phyloP scores from a whole-genome alignment of 2,888 invertebrate species.

The Plagodis pulveraria region DNA sequence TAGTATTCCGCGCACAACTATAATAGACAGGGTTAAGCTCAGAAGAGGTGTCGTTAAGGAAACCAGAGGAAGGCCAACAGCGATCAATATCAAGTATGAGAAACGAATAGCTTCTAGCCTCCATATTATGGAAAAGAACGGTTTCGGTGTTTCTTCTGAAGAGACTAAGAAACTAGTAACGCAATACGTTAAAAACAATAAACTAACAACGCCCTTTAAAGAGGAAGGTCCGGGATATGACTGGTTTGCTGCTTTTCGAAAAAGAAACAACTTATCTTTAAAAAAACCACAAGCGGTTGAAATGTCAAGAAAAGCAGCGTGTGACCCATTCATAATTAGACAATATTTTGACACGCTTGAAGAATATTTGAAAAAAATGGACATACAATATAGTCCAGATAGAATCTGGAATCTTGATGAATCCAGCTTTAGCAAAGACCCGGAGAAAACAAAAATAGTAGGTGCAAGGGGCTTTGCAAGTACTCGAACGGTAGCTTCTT shows the following conservation, averaged over 20 bases:
- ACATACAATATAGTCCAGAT: slow-evolving; percentile 28
- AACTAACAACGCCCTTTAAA: slow-evolving; percentile 23
- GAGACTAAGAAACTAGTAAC: slow-evolving; percentile 16
- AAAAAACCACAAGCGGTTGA: slow-evolving; percentile 38
- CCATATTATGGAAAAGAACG: slow-evolving; percentile 29
- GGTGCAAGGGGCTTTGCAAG: slow-evolving; percentile 23
- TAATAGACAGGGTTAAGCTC: slow-evolving; percentile 27
- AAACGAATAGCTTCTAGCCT: slow-evolving; percentile 22
- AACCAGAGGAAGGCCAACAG: slow-evolving; percentile 21
- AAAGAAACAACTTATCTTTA: slow-evolving; percentile 32
- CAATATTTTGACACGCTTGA: slow-evolving; percentile 26
- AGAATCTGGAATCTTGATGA: slow-evolving; percentile 33
- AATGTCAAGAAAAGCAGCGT: slow-evolving; percentile 33
- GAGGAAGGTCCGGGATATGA: slow-evolving; percentile 31
- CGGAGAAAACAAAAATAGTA: slow-evolving; percentile 26
- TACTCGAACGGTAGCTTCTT: slow-evolving; percentile 6
- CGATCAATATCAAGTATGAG: slow-evolving; percentile 21
- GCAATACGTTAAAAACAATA: slow-evolving; percentile 5
- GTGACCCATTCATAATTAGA: slow-evolving; percentile 36
- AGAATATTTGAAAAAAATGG: slow-evolving; percentile 22
- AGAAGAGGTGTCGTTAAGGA: slow-evolving; percentile 32
- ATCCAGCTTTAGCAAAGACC: slow-evolving; percentile 5
- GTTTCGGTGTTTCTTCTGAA: slow-evolving; percentile 28
- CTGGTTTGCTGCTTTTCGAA: slow-evolving; percentile 24
- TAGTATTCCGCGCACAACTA: slow-evolving; percentile 29